These are phyloP conservation scores for Drosophila trapezifrons DNA, from an alignment of 1,140 invertebrate genomes.

Conservation along the genomic window DNA sequence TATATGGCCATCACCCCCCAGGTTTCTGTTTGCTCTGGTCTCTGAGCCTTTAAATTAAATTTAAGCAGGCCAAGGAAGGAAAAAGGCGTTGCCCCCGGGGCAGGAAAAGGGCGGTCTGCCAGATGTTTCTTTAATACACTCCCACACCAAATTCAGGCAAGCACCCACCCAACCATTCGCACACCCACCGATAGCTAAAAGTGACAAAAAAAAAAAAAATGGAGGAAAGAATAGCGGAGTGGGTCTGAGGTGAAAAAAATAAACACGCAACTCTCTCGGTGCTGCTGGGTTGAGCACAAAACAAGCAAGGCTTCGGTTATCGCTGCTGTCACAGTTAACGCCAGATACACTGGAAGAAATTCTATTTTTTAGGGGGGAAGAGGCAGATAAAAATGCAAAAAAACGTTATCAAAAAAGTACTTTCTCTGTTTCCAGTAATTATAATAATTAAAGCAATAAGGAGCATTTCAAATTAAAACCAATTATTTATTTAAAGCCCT, in stretches of 20 bases:
- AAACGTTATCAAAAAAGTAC: too few relatives aligned
- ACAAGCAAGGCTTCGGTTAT: slow-evolving; percentile 70
- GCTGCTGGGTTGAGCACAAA: slow-evolving; percentile 54
- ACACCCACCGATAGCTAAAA: slow-evolving; percentile 47
- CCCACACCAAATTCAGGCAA: slow-evolving; percentile 16
- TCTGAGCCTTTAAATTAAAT: slow-evolving; percentile 62
- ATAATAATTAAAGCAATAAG: too few relatives aligned
- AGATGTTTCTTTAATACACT: slow-evolving; percentile 75
- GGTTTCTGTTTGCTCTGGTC: slow-evolving; percentile 50
- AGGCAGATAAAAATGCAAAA: too few relatives aligned
- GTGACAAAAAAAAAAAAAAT: slow-evolving; percentile 61
- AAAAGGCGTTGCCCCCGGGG: slow-evolving; percentile 48
- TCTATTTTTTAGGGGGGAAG: not conserved
- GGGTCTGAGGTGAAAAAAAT: slow-evolving; percentile 63
- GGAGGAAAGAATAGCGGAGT: slow-evolving; percentile 5
- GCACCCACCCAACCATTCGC: slow-evolving; percentile 10
- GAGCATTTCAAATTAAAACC: not conserved
- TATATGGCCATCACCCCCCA: slow-evolving; percentile 27
- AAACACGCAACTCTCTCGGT: slow-evolving; percentile 70
- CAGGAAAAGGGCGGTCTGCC: slow-evolving; percentile 37
- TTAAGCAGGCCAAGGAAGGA: slow-evolving; percentile 31
- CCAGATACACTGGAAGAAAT: slow-evolving; percentile 49
- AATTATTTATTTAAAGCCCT: too few relatives aligned
- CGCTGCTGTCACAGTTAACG: slow-evolving; percentile 63
- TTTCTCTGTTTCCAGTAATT: too few relatives aligned